Evolutionary conservation across 2,888 invertebrate genomes (phyloP).

Genomic region (Limnephilus rhombicus): DNA sequence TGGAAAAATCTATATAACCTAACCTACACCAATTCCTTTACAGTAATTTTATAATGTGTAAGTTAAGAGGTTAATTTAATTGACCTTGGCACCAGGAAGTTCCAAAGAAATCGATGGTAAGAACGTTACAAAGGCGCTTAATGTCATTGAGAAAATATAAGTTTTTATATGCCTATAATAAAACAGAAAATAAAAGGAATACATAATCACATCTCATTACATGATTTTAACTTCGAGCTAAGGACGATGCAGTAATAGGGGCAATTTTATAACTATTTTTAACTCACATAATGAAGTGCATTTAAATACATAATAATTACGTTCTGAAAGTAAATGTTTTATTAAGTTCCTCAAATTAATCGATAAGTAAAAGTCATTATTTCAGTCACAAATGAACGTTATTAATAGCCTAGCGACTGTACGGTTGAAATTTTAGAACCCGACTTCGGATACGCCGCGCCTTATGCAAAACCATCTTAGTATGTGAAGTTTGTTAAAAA

Average conservation of each 20-base stretch:
- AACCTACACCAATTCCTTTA: no score
- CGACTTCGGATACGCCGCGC: no score
- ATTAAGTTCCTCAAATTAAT: not conserved
- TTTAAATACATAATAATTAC: not conserved
- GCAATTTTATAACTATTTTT: not conserved
- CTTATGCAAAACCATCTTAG: no score
- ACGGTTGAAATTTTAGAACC: no score
- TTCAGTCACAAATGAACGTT: no score
- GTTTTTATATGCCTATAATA: not conserved
- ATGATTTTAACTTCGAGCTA: not conserved
- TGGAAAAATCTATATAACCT: no score
- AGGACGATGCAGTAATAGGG: not conserved
- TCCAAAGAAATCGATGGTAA: not conserved
- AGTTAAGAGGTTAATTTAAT: not conserved
- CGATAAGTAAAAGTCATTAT: no score
- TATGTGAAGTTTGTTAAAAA: no score
- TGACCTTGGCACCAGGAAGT: not conserved
- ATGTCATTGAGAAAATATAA: not conserved
- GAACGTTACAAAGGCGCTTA: not conserved
- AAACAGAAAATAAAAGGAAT: not conserved
- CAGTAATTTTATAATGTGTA: not conserved
- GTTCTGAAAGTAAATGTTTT: not conserved
- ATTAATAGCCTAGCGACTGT: no score
- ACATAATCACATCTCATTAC: not conserved
- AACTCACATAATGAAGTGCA: not conserved